phyloP scores from a whole-genome alignment of 1,140 invertebrate genomes.

The Habropoda laboriosa region DNA sequence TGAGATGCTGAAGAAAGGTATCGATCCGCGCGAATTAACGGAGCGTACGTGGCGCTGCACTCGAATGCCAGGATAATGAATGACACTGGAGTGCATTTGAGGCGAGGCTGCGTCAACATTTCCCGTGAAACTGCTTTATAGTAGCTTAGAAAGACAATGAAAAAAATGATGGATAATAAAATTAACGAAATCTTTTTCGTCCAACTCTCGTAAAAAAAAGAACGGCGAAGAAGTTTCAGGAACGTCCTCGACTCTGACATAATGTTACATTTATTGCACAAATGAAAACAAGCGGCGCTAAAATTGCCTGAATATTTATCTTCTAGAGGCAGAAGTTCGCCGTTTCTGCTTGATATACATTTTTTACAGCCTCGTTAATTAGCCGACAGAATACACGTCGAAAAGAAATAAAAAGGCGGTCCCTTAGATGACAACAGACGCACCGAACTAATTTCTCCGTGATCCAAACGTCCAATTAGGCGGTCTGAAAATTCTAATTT shows the following conservation, averaged over 20 bases:
- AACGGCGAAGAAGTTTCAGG: no score
- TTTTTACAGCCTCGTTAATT: constrained; percentile 9
- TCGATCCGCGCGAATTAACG: neutral
- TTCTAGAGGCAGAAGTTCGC: neutral
- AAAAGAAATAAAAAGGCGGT: constrained; percentile 14
- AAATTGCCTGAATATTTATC: neutral
- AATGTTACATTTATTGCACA: no score
- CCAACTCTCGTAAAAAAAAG: no score
- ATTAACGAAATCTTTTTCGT: no score
- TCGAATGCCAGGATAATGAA: constrained; percentile 10
- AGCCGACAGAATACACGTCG: neutral
- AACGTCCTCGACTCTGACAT: no score
- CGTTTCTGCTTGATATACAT: no score
- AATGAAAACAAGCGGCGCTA: no score
- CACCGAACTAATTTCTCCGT: constrained; percentile 5
- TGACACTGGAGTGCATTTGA: neutral
- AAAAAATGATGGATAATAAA: no score
- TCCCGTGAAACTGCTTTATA: neutral
- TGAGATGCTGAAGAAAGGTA: neutral
- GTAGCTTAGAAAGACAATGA: no score
- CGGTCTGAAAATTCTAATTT: constrained; percentile 33
- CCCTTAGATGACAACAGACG: neutral
- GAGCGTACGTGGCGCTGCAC: neutral
- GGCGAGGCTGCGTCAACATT: neutral
- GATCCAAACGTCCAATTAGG: constrained; percentile 55